Evolutionary conservation across 2,888 invertebrate genomes (phyloP).

Genomic region (Volucella bombylans): DNA sequence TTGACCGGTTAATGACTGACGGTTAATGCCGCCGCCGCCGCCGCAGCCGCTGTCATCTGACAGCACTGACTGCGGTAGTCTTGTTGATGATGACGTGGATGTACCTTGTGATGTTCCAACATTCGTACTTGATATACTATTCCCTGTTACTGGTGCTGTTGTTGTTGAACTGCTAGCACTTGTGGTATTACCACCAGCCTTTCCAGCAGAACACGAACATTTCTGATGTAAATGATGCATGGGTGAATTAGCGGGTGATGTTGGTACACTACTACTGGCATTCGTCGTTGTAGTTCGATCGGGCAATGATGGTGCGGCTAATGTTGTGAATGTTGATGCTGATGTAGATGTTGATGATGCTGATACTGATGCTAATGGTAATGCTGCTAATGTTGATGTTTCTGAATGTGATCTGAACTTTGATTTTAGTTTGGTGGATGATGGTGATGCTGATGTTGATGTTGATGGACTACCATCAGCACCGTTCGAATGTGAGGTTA

Average conservation of each 20-base stretch:
- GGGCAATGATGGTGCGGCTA: conserved; percentile 72
- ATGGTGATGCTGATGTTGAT: conserved; percentile 58
- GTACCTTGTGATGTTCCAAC: conserved; percentile 80
- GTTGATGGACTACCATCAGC: conserved; percentile 26
- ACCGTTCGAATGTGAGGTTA: conserved; percentile 73
- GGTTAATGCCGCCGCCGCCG: conserved; percentile 75
- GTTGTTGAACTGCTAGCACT: conserved; percentile 47
- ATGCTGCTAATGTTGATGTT: conserved; percentile 42
- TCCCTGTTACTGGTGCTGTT: conserved; percentile 52
- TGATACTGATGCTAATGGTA: conserved; percentile 54
- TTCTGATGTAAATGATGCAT: conserved; percentile 75
- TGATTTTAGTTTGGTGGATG: too few species aligned
- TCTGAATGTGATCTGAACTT: conserved; percentile 60
- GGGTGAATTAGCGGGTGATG: conserved; percentile 67
- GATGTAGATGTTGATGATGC: too few species aligned
- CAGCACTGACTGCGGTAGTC: conserved; percentile 79
- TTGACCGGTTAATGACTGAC: too few species aligned
- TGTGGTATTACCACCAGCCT: conserved; percentile 71
- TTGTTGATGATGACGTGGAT: conserved; percentile 75
- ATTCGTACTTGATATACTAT: conserved; percentile 79
- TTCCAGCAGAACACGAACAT: conserved; percentile 67
- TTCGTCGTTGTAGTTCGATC: conserved; percentile 70
- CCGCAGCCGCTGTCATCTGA: conserved; percentile 76
- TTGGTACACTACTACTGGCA: conserved; percentile 71
- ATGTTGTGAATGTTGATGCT: too few species aligned